phyloP scores from a whole-genome alignment of 1,140 invertebrate genomes.

The Pinna nobilis region DNA sequence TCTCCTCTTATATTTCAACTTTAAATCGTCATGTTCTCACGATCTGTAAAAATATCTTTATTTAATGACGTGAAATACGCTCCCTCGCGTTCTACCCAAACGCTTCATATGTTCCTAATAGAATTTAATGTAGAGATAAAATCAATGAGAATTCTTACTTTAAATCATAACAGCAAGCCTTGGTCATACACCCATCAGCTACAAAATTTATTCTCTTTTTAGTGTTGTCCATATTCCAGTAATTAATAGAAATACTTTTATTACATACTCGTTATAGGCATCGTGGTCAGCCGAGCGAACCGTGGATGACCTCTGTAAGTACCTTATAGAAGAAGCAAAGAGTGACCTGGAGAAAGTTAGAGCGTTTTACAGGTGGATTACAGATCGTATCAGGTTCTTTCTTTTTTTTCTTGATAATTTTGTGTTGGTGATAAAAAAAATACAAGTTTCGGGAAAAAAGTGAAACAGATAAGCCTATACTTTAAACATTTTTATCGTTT shows the following conservation, averaged over 20 bases:
- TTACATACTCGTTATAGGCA: not conserved
- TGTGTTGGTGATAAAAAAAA: not conserved
- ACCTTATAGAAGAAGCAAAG: conserved; percentile 11
- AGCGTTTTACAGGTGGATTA: conserved; percentile 37
- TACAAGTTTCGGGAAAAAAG: not conserved
- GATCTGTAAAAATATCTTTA: no score
- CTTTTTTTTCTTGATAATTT: not conserved
- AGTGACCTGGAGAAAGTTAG: conserved; percentile 29
- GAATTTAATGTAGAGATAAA: not conserved
- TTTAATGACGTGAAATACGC: no score
- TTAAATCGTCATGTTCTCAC: no score
- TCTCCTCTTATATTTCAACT: no score
- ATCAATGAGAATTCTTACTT: not conserved
- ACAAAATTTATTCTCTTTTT: not conserved
- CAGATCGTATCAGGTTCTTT: conserved; percentile 12
- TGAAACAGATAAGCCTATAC: not conserved
- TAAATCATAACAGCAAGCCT: not conserved
- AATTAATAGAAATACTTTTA: not conserved
- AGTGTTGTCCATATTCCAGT: not conserved
- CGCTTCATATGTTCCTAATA: no score
- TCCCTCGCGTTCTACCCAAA: no score
- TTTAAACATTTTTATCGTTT: not conserved
- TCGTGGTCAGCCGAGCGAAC: conserved; percentile 7
- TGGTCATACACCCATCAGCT: not conserved
- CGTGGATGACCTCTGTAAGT: conserved; percentile 1